These are phyloP conservation scores for Lapara coniferarum DNA, from an alignment of 2,888 invertebrate genomes.

Conservation along the genomic window DNA sequence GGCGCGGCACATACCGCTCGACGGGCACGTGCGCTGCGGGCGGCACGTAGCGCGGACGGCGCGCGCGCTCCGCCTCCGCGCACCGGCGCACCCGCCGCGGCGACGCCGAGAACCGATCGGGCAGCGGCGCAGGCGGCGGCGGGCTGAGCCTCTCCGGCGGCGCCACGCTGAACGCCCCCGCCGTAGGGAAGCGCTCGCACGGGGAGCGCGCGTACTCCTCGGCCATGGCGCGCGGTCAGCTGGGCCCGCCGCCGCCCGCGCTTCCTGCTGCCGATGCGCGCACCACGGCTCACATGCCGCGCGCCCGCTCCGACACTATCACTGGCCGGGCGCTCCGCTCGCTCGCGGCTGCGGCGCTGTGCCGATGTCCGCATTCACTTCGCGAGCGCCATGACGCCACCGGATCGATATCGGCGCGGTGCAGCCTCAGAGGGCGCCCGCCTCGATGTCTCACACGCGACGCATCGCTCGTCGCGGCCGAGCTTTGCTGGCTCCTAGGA, in stretches of 20 bases:
- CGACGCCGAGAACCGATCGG: slow-evolving; percentile 82
- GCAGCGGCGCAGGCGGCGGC: slow-evolving; percentile 86
- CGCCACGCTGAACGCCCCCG: slow-evolving; percentile 84
- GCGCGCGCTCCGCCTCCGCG: slow-evolving; percentile 86
- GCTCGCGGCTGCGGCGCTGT: slow-evolving; percentile 68
- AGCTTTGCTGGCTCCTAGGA: slow-evolving; percentile 55
- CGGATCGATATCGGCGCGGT: slow-evolving; percentile 79
- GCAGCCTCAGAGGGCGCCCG: slow-evolving; percentile 73
- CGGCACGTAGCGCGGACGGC: slow-evolving; percentile 85
- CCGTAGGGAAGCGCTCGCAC: slow-evolving; percentile 82
- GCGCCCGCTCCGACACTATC: slow-evolving; percentile 70
- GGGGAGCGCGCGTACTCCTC: slow-evolving; percentile 82
- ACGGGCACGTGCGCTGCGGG: slow-evolving; percentile 88
- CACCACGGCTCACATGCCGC: slow-evolving; percentile 78
- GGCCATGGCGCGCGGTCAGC: slow-evolving; percentile 81
- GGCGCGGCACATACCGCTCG: slow-evolving; percentile 88
- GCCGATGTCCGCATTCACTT: slow-evolving; percentile 82
- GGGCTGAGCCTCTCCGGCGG: slow-evolving; percentile 86
- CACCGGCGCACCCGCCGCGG: slow-evolving; percentile 86
- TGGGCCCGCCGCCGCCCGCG: slow-evolving; percentile 80
- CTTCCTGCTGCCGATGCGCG: slow-evolving; percentile 66
- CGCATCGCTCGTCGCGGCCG: slow-evolving; percentile 59
- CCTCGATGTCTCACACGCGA: slow-evolving; percentile 63
- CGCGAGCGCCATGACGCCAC: slow-evolving; percentile 77
- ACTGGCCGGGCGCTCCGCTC: slow-evolving; percentile 64